Evolutionary conservation across 2,888 invertebrate genomes (phyloP), one percentile per base, ranked within the genome.

Genomic region (Boloria selene): DNA sequence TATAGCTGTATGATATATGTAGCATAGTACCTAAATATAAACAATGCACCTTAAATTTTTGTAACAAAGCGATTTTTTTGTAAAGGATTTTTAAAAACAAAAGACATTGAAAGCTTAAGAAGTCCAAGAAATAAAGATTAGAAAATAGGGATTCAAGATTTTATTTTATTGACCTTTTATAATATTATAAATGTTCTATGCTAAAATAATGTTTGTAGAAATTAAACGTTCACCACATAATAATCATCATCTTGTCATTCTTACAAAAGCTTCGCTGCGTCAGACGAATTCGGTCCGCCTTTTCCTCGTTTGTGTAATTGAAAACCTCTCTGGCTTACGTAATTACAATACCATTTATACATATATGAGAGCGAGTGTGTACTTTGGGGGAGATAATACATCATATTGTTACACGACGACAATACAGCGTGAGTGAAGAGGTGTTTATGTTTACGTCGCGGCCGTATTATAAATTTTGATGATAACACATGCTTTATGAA

Each of bases 281-380:
- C 65, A 65, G 60, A 60, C n/a, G 45, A 54, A 60, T 49, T 60
- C 61, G 74, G 70, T 65, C 84, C 87, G 80, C 87, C 85, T 79
- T 76, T 84, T 80, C 73, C 83, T 74, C 74, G 84, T 85, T 71
- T 69, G 68, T 79, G 80, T 83, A 82, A 86, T 84, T 83, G 79
- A 79, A 83, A 70, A 65, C 53, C 54, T 62, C 62, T 65, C 53
- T 54, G 62, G 54, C 54, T 65, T 59, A 68, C 59, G 59, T 65
- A 64, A 67, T 67, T 64, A 68, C 61, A 68, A 61, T 31, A 59
- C 59, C 49, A 50, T 55, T 51, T 22, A 55, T 55, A 61, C 42
- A 31, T 65, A 60, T 61, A 13, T 26, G 45, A 38, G 51, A 55
- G 42, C 18, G 50, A 54, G 60, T 60, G 60, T 54, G 56, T 59